These are phyloP conservation scores for Tachina fera DNA, from an alignment of 2,888 invertebrate genomes.

Conservation along the genomic window DNA sequence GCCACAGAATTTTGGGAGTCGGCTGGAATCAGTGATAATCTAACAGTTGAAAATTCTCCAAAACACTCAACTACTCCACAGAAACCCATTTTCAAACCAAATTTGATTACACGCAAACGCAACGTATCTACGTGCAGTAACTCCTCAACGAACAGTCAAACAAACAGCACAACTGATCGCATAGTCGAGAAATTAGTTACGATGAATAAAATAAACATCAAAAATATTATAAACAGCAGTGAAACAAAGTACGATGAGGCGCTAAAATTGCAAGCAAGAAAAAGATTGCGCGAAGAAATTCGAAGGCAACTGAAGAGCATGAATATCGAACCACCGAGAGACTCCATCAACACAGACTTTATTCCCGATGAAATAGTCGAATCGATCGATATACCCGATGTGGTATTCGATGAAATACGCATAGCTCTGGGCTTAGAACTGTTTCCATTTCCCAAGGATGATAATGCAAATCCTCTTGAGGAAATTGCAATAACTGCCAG, in stretches of 20 bases:
- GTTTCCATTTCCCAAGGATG: slow-evolving; percentile 18
- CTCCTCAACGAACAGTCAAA: slow-evolving; percentile 73
- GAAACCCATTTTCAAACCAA: slow-evolving; percentile 68
- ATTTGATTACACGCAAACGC: slow-evolving; percentile 72
- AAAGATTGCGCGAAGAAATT: slow-evolving; percentile 79
- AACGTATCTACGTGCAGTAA: slow-evolving; percentile 73
- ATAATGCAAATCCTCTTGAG: neutral
- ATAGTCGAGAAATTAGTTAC: slow-evolving; percentile 77
- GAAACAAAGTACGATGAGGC: slow-evolving; percentile 81
- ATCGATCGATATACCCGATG: slow-evolving; percentile 78
- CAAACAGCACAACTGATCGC: slow-evolving; percentile 73
- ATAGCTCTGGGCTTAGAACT: slow-evolving; percentile 79
- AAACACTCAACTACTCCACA: slow-evolving; percentile 16
- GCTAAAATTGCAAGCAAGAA: slow-evolving; percentile 79
- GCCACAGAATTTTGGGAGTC: slow-evolving; percentile 68
- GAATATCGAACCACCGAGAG: slow-evolving; percentile 76
- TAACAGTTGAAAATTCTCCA: slow-evolving; percentile 1
- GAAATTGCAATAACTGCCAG: slow-evolving; percentile 9
- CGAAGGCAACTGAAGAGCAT: slow-evolving; percentile 79
- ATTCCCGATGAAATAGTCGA: slow-evolving; percentile 81
- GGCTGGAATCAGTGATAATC: slow-evolving; percentile 70
- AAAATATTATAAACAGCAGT: slow-evolving; percentile 81
- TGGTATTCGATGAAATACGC: slow-evolving; percentile 79
- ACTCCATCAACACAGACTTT: slow-evolving; percentile 72
- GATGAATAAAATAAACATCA: slow-evolving; percentile 80